Percentiles rank a stretch among this genome's conserved stretches.
Conservation (phyloP, 1,140 invertebrate genomes). For the Drosophila mayri region DNA sequence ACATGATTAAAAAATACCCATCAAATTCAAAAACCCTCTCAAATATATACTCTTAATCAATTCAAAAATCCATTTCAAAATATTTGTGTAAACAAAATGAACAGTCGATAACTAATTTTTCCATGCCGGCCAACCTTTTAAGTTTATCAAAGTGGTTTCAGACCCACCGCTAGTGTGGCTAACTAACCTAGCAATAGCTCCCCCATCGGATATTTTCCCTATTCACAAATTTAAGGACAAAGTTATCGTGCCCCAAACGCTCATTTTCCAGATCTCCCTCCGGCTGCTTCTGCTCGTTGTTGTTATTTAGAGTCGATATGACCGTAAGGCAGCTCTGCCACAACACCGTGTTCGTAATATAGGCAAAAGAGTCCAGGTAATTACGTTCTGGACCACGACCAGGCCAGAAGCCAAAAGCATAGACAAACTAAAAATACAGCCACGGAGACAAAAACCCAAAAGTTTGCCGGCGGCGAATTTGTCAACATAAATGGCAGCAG, state of each 20-base stretch:
- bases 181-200: conserved; percentile 11
- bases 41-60: conserved; percentile 1
- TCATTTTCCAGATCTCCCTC: conserved; percentile 36
- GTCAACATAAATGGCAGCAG: conserved; percentile 56
- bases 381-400: conserved; percentile 53
- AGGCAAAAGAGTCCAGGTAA: conserved; percentile 69
- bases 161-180: conserved; percentile 13
- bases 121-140: conserved; percentile 24
- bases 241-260: conserved; percentile 49
- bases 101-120: conserved; percentile 7
- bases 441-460: conserved; percentile 52
- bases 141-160: conserved; percentile 43
- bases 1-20: neutral
- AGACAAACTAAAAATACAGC: conserved; percentile 17
- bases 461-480: conserved; percentile 69
- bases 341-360: conserved; percentile 70
- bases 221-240: conserved; percentile 35
- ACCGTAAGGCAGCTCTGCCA: conserved; percentile 51
- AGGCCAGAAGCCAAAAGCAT: conserved; percentile 52
- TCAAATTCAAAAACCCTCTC: neutral
- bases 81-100: conserved; percentile 11
- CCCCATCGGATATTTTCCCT: conserved; percentile 22
- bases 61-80: conserved; percentile 1
- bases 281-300: conserved; percentile 10
- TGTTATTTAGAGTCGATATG: conserved; percentile 35